Base-by-base conservation (phyloP, 2,113 vertebrate genomes). In the Ictidomys tridecemlineatus region DNA sequence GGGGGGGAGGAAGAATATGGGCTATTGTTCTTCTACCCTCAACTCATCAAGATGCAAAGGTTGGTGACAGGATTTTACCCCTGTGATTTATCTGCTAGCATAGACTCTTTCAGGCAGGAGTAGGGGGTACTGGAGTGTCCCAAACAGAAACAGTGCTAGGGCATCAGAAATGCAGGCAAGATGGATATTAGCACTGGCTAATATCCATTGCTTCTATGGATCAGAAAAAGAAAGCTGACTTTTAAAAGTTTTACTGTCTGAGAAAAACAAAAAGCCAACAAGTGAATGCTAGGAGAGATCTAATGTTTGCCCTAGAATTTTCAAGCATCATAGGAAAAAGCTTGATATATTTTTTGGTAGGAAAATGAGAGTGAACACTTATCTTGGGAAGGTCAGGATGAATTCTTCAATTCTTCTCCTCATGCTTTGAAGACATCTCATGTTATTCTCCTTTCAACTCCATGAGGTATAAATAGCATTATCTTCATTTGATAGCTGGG, bases 231-330 rank as follows among this genome's bases (percentile, higher is more conserved):
- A 61, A 89, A 84, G 39, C 63, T 87, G 69, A 69, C 48, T 82
- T 89, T 92, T 95, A 95, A 32, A 89, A 56, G 12, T 92, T 92
- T 89, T 72, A 51, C 85, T 72, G 5, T 86, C 48, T 37, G 51
- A 91, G 45, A 37, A 87, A 94, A 93, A 79, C 78, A 51, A 67
- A 89, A 82, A 48, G 39, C 24, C 42, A 89, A 24, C 83, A 51
- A 63, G 67, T 79, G 30, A 91, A 58, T 51, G 42, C 69, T 70
- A 32, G 34, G 39, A 77, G 24, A 89, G 22, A 37, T 16, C 45
- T 82, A 45, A 80, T 39, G 32, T 82, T 88, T 93, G 37, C 73
- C 72, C 18, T 76, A 91, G 53, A 93, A 87, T 79, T 95, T 70
- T 91, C 37, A 95, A 51, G 63, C 37, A 73, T 67, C 61, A 70